Percentiles rank a stretch among this genome's conserved stretches.
Evolutionary conservation across 2,113 vertebrate genomes (phyloP).

Genomic region (Madoqua kirkii): DNA sequence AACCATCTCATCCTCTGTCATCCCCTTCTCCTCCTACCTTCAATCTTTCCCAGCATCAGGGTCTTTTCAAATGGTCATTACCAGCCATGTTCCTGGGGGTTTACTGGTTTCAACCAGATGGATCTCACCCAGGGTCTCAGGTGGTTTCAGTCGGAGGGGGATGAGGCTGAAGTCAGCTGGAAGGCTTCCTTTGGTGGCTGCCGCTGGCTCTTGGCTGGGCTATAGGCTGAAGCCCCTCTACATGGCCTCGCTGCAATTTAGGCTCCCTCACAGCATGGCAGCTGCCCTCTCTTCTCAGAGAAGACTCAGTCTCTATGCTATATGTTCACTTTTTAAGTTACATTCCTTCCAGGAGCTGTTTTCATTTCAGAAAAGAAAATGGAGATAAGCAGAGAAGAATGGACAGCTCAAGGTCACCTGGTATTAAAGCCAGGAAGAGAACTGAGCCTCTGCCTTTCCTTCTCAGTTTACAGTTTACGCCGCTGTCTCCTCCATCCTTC

Average conservation of each 20-base stretch:
- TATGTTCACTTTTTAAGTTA: background rate
- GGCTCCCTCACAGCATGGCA: too few relatives aligned
- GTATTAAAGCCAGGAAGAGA: background rate
- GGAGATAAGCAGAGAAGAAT: background rate
- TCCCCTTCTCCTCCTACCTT: background rate
- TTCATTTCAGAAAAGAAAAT: background rate
- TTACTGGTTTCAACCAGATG: background rate
- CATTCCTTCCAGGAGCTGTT: background rate
- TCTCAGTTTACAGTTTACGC: background rate
- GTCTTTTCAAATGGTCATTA: background rate
- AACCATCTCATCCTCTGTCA: background rate
- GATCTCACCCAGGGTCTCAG: background rate
- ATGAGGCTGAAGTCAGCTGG: background rate
- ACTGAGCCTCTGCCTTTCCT: background rate
- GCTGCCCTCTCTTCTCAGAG: background rate
- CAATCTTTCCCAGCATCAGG: background rate
- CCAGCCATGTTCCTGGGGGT: background rate
- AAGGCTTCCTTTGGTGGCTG: background rate
- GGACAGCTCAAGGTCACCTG: background rate
- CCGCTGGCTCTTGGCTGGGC: background rate
- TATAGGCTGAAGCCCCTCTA: background rate
- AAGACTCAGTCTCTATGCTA: background rate
- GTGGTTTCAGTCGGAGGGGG: background rate
- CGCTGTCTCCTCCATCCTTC: background rate
- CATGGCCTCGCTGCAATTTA: background rate